These are phyloP conservation scores for Drosophila meridiana DNA, from an alignment of 2,888 invertebrate genomes.

Conservation along the genomic window DNA sequence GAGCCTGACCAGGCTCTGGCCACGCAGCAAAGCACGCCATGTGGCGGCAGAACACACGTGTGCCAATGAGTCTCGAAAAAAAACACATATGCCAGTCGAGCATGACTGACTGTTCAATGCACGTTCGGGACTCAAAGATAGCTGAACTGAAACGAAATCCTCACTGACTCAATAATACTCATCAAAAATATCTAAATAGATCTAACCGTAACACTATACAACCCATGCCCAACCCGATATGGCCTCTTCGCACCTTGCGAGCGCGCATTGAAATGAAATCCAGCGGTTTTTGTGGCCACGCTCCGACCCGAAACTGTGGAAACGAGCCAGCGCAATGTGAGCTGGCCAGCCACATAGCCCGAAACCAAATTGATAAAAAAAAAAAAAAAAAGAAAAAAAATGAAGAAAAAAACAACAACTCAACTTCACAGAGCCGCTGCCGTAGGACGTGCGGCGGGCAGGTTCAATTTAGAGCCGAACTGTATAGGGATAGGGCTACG, in stretches of 20 bases:
- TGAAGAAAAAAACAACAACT: not conserved
- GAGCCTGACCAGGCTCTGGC: not conserved
- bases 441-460: not conserved
- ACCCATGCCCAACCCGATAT: not conserved
- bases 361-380: slow-evolving; percentile 56
- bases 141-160: not conserved
- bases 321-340: slow-evolving; percentile 14
- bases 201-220: not conserved
- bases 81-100: not conserved
- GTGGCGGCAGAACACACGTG: slow-evolving; percentile 37
- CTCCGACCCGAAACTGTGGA: slow-evolving; percentile 28
- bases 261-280: slow-evolving; percentile 17
- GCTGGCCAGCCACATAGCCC: slow-evolving; percentile 33
- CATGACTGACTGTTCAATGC: not conserved
- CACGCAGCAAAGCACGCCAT: slow-evolving; percentile 23
- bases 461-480: not conserved
- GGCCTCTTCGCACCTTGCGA: not conserved
- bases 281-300: slow-evolving; percentile 56
- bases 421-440: slow-evolving; percentile 6
- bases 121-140: not conserved
- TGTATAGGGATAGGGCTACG: not conserved
- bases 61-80: slow-evolving; percentile 8
- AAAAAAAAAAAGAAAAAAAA: slow-evolving; percentile 5
- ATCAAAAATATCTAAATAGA: not conserved
- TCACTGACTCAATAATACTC: too few species aligned